Conservation (phyloP, 1,140 invertebrate genomes). For the Samia ricini region DNA sequence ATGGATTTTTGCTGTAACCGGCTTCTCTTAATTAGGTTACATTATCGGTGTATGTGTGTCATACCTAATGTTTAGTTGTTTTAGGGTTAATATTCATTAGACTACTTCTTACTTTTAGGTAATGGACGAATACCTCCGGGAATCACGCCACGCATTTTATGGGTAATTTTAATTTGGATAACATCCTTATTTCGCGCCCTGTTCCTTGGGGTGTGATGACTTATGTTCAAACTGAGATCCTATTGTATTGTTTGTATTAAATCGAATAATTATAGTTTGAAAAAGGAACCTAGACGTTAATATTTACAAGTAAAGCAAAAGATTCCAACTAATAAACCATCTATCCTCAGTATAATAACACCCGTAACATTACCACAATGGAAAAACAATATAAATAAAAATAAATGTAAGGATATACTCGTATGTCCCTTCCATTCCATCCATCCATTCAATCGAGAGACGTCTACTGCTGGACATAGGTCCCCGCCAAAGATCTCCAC, state of each 20-base stretch:
- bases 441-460: too few relatives aligned
- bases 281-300: too few relatives aligned
- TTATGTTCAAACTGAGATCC: not conserved
- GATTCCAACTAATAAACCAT: too few relatives aligned
- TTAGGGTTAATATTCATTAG: conserved; percentile 42
- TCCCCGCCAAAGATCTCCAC: too few relatives aligned
- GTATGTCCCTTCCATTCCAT: too few relatives aligned
- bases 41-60: conserved; percentile 58
- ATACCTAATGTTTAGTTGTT: conserved; percentile 29
- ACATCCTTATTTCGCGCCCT: not conserved
- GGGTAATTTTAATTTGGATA: not conserved
- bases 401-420: too few relatives aligned
- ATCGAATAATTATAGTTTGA: not conserved
- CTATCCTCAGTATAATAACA: too few relatives aligned
- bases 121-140: conserved; percentile 8
- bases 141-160: not conserved
- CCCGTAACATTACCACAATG: too few relatives aligned
- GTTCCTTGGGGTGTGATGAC: not conserved
- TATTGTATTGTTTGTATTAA: not conserved
- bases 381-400: too few relatives aligned
- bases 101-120: conserved; percentile 34
- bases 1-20: conserved; percentile 73
- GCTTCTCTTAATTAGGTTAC: conserved; percentile 40
- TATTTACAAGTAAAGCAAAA: too few relatives aligned
- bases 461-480: too few relatives aligned